Evolutionary conservation across 1,140 invertebrate genomes (phyloP).

Genomic region (Octopus bimaculoides): DNA sequence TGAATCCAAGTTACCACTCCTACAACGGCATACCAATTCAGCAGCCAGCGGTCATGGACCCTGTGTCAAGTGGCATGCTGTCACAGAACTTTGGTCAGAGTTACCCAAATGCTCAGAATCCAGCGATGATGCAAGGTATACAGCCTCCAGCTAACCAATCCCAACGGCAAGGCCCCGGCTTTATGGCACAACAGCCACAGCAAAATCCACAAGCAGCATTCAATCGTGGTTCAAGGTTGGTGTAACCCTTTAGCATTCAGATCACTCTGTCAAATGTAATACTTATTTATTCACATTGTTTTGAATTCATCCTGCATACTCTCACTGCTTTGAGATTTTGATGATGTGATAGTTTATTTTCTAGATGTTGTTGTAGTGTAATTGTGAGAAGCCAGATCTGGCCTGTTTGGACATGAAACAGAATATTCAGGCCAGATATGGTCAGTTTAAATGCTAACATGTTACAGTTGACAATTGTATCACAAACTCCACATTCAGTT

Average conservation of each 20-base stretch:
- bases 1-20: slow-evolving; percentile 21
- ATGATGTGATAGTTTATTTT: too few species aligned
- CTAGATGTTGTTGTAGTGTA: too few species aligned
- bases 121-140: slow-evolving; percentile 57
- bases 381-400: too few species aligned
- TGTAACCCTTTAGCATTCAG: not conserved
- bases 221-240: slow-evolving; percentile 7
- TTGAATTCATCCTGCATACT: not conserved
- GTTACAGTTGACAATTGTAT: too few species aligned
- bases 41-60: slow-evolving; percentile 41
- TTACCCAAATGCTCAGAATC: slow-evolving; percentile 40
- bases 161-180: slow-evolving; percentile 52
- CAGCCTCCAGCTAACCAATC: slow-evolving; percentile 32
- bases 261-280: not conserved
- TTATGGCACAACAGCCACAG: slow-evolving; percentile 58
- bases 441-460: too few species aligned
- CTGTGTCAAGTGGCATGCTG: slow-evolving; percentile 41
- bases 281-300: not conserved
- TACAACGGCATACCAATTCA: slow-evolving; percentile 29
- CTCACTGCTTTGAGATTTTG: not conserved
- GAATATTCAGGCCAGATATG: too few species aligned
- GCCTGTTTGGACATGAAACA: too few species aligned
- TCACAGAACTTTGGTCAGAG: slow-evolving; percentile 42
- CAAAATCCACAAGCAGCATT: slow-evolving; percentile 26
- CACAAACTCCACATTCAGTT: too few species aligned